A percentile compares a stretch with the other conserved stretches of the same genome.
Evolutionary conservation across 1,140 invertebrate genomes (phyloP).

Genomic region (Artemia franciscana): DNA sequence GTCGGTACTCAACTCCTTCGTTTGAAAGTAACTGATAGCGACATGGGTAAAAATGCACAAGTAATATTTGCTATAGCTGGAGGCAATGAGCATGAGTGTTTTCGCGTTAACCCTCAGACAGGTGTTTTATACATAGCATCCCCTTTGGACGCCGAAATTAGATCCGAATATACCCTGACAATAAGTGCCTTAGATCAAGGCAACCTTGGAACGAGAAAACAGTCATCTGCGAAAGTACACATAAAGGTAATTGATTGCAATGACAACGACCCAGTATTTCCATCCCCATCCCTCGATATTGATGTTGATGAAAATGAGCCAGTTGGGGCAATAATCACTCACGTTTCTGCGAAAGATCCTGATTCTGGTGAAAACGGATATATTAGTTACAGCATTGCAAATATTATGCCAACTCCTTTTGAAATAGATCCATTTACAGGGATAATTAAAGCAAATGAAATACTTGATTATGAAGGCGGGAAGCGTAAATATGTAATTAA

Average conservation of each 20-base stretch:
- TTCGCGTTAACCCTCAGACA: constrained; percentile 58
- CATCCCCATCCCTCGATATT: constrained; percentile 32
- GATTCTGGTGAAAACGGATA: constrained; percentile 86
- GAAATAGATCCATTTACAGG: constrained; percentile 88
- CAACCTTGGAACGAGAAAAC: constrained; percentile 51
- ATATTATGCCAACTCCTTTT: constrained; percentile 69
- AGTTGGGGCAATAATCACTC: constrained; percentile 50
- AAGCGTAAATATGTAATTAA: constrained; percentile 45
- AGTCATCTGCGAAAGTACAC: constrained; percentile 70
- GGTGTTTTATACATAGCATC: constrained; percentile 70
- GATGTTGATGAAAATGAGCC: constrained; percentile 59
- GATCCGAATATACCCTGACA: constrained; percentile 67
- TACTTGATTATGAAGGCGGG: constrained; percentile 79
- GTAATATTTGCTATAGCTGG: constrained; percentile 71
- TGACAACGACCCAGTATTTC: constrained; percentile 75
- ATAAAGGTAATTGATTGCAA: constrained; percentile 67
- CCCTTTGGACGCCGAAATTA: constrained; percentile 60
- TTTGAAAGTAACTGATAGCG: constrained; percentile 60
- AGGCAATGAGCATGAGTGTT: constrained; percentile 71
- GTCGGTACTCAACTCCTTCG: constrained; percentile 63
- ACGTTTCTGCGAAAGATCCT: constrained; percentile 55
- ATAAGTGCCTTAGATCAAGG: constrained; percentile 74
- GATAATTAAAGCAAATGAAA: constrained; percentile 47
- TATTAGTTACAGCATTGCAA: constrained; percentile 77
- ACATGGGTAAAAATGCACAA: constrained; percentile 52